Evolutionary conservation across 2,888 invertebrate species (phyloP), one percentile per base, ranked within the genome.

Genomic region (Mactromeris polynyma): DNA sequence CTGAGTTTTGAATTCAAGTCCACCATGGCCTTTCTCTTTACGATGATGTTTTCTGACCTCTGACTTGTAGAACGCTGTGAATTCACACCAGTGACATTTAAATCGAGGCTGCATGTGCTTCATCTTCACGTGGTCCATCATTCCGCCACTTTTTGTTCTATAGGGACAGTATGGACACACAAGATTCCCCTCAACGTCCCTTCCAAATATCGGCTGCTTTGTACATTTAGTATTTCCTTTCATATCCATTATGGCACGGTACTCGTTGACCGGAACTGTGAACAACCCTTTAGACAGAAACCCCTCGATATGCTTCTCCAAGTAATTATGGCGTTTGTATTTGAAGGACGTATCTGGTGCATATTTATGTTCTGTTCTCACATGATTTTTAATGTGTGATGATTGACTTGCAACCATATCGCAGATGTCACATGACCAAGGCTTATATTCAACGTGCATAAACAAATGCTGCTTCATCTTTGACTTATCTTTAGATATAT

Each of bases 391-490:
- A 26, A 91, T 86, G 81, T 92, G 92, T 14, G 92, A 92, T 31
- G 92, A 92, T 86, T 92, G 92, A 83, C 91, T 92, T 33, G 90
- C 91, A 38, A 90, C 89, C 91, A 92, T 91, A 38, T 87, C 91
- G 54, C 92, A 92, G 36, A 87, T 84, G 81, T 92, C 91, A 89
- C 92, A 92, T 83, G 90, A 58, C 92, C 92, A 92, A 9, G 92
- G 92, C 82, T 92, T 92, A 33, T 92, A 92, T 69, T 92, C 92
- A 14, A 92, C 92, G 79, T 92, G 92, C 90, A 91, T 91, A 51
- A 91, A 92, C 6, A 92, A 58, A 81, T 92, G 92, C 42, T 92
- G 92, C 36, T 92, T 92, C 92, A 92, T 92, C 87, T 92, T 92
- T 0, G 92, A 92, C 79, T 91, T 92, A 86, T 92, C 92, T 89